These are phyloP conservation scores for Felis chaus DNA, from an alignment of 2,113 vertebrate genomes.

Conservation along the genomic window DNA sequence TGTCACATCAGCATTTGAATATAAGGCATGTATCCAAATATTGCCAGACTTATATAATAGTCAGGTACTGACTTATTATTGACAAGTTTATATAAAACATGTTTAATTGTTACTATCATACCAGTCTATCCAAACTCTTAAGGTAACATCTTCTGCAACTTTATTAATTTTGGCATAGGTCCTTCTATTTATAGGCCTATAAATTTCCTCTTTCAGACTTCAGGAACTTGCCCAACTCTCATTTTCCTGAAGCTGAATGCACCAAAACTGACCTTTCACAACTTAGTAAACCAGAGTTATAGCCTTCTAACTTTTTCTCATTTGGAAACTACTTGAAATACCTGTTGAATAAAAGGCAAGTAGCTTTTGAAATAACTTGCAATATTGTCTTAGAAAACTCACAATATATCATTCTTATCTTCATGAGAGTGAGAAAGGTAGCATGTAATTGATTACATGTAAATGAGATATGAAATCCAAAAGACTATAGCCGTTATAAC, in stretches of 20 bases:
- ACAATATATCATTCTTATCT: not conserved
- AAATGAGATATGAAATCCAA: slow-evolving; percentile 35
- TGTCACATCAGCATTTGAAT: not conserved
- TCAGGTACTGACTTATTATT: not conserved
- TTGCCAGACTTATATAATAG: not conserved
- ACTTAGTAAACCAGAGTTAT: not conserved
- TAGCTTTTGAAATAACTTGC: slow-evolving; percentile 27
- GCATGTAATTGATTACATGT: not conserved
- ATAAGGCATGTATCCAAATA: not conserved
- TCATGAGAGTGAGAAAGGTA: not conserved
- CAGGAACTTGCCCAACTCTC: not conserved
- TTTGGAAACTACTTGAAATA: slow-evolving; percentile 33
- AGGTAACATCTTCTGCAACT: not conserved
- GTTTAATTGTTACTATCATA: not conserved
- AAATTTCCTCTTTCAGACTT: slow-evolving; percentile 15
- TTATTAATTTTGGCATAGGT: not conserved
- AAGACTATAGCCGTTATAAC: not conserved
- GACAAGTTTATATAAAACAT: not conserved
- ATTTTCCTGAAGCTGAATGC: slow-evolving; percentile 32
- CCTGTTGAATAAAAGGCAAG: slow-evolving; percentile 28
- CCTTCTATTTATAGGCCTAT: not conserved
- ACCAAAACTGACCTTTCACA: slow-evolving; percentile 15
- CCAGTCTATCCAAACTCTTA: not conserved
- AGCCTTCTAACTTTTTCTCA: not conserved
- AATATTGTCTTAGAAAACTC: not conserved